Evolutionary conservation across 2,888 invertebrate species (phyloP), one percentile per base, ranked within the genome.

Genomic region (Malthinus flaveolus): DNA sequence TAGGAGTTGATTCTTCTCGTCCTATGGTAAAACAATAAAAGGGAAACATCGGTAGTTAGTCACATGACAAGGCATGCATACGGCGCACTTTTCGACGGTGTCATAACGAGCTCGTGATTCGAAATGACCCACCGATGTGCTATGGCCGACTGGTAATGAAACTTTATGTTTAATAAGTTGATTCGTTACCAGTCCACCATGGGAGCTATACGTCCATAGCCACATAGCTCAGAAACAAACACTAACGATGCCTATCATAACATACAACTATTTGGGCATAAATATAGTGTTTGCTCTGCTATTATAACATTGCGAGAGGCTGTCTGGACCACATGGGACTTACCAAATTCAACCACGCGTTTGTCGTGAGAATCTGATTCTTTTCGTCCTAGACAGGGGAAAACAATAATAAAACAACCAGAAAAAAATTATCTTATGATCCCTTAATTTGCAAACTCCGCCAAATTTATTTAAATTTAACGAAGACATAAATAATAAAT

Each of bases 291-390:
- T 72, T 72, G 73, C 67, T 72, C 73, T 72, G 73, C 23, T 23
- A 23, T 68, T 71, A 66, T 67, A 71, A 76, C 76, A 77, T 75
- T 76, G 78, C 77, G 76, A 73, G 65, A 75, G 72, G 72, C 71
- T 72, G 71, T 68, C 70, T 69, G 72, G 73, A 75, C 75, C 75
- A 74, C 76, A 76, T 76, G 83, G 84, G 84, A 93, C 95, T 93
- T 89, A 96, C 95, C 93, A 96, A 87, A 85, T 95, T 93, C 80
- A 96, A 89, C 96, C 96, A 97, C 82, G 95, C 92, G 86, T 96
- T 97, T 82, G 95, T 95, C 80, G 95, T 93, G 84, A 97, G 90
- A 84, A 97, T 95, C 88, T 96, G 96, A 78, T 95, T 96, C 88
- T 97, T 97, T 88, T 97, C 97, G 84, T 97, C 97, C 97, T 97